Percentiles rank a stretch among this genome's conserved stretches.
Evolutionary conservation across 2,113 vertebrate genomes (phyloP).

Genomic region (Edolisoma coerulescens): DNA sequence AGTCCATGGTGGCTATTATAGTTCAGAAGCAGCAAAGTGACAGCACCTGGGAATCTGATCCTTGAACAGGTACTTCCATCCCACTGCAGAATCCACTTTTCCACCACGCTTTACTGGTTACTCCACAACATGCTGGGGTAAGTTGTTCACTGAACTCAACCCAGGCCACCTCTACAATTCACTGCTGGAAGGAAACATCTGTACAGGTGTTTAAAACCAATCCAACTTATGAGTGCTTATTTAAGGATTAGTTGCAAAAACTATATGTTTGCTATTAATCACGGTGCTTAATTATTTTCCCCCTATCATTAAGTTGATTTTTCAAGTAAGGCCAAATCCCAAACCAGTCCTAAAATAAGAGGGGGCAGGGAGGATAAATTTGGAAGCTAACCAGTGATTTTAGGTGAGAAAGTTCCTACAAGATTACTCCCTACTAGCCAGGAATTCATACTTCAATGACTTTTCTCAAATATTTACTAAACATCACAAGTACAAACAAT

Average conservation of each 20-base stretch:
- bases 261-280: background rate
- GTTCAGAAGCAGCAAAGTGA: background rate
- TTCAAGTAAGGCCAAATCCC: background rate
- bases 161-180: background rate
- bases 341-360: background rate
- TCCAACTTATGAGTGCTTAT: background rate
- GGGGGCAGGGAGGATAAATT: background rate
- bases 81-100: background rate
- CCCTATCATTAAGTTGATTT: background rate
- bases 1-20: background rate
- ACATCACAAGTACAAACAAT: background rate
- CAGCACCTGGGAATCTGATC: background rate
- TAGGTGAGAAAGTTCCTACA: background rate
- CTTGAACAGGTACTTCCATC: background rate
- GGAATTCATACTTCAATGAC: background rate
- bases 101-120: background rate
- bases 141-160: background rate
- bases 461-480: constrained; percentile 9
- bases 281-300: background rate
- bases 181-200: background rate
- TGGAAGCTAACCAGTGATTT: background rate
- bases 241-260: background rate
- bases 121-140: background rate
- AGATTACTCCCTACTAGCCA: background rate
- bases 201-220: background rate